Evolutionary conservation across 2,113 vertebrate species (phyloP).

Genomic region (Desmodus rotundus): DNA sequence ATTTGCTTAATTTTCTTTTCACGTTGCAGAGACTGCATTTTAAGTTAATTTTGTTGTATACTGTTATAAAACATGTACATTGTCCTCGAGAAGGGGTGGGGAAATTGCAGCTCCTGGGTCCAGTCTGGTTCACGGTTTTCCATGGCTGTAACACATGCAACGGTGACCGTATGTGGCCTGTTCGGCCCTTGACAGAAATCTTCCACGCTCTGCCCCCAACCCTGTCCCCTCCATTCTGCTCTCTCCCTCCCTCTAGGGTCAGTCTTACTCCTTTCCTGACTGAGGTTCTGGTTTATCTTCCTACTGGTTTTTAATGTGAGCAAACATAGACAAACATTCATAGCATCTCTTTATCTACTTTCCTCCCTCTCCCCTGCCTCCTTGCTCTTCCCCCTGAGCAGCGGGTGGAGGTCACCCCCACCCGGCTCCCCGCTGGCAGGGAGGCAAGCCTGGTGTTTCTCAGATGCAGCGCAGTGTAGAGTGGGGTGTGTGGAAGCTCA

Average conservation of each 20-base stretch:
- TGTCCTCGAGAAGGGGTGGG: neutral
- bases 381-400: no score
- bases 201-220: rapidly evolving
- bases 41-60: slow-evolving; percentile 14
- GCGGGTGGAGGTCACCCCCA: neutral
- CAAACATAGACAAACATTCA: no score
- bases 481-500: neutral
- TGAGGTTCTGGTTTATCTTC: neutral
- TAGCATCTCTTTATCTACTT: no score
- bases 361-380: rapidly evolving
- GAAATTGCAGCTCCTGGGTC: neutral
- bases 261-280: neutral
- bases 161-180: neutral
- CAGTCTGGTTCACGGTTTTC: neutral
- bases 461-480: rapidly evolving
- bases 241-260: neutral
- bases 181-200: neutral
- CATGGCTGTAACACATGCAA: neutral
- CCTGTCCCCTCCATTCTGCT: rapidly evolving
- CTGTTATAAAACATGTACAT: slow-evolving; percentile 37
- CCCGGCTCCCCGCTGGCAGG: neutral
- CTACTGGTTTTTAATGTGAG: neutral
- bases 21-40: slow-evolving; percentile 43
- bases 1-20: slow-evolving; percentile 46
- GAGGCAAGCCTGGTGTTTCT: rapidly evolving